Evolutionary conservation across 1,140 invertebrate species (phyloP), one percentile per base, ranked within the genome.

Genomic region (silkworm (Bombyx mori)): DNA sequence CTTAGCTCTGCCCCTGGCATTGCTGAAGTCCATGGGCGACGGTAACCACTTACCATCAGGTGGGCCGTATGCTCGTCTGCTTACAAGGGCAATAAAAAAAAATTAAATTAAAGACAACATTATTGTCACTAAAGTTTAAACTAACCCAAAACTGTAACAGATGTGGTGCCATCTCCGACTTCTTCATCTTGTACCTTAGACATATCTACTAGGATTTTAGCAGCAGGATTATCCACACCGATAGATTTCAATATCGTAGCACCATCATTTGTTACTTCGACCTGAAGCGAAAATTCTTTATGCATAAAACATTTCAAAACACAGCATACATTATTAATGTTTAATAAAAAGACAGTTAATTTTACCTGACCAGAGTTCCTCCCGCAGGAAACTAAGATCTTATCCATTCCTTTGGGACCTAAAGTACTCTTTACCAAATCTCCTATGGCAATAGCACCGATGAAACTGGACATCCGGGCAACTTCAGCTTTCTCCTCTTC

Each of bases 381-480:
- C 12, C 96, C 94, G 69, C 91, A 90, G 48, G 95, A 92, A n/a
- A 98, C 93, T 8, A 99, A 88, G 73, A 99, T 99, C 90, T 99
- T 99, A 84, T 99, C 98, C 99, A 99, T 99, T 78, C 99, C 98
- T 89, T 99, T 99, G 10, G 99, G 99, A 12, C 99, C 99, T 9
- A 99, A 89, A 8, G 99, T 99, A 60, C 96, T 98, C 85, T 99
- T 99, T 0, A 99, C 95, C 52, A 99, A 89, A 88, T 99, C 99
- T 12, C 98, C 99, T 77, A 99, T 98, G 6, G 98, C 97, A 77
- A 99, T 99, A 26, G 98, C 98, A 49, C 98, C 98, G 69, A 99
- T 94, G 84, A 99, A 99, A 72, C 96, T 97, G 46, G 97, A 99
- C 87, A 99, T 88, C 55, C 97, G 92, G 66, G 97, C 97, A 73